phyloP scores from a whole-genome alignment of 2,113 vertebrate species.

The Peucedramus taeniatus region DNA sequence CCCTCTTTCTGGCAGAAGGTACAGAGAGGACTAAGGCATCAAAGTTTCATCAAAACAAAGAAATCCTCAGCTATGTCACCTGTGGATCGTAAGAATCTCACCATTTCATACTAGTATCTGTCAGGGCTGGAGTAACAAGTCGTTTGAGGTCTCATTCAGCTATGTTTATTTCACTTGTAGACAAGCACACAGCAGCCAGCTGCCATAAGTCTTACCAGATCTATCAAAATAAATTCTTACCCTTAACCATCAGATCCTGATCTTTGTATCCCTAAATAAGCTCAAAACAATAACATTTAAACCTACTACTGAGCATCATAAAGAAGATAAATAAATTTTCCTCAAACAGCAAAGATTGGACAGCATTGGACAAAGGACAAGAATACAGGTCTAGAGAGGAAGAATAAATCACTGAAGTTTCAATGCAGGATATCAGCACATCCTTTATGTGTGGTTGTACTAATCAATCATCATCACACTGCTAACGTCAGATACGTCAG shows the following conservation, averaged over 20 bases:
- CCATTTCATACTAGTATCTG: neutral
- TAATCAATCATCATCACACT: neutral
- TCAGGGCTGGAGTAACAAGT: neutral
- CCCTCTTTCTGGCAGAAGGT: neutral
- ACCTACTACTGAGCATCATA: neutral
- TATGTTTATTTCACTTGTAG: neutral
- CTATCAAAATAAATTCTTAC: neutral
- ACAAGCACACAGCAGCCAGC: neutral
- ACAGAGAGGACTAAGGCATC: neutral
- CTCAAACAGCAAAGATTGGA: neutral
- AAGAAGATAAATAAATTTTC: neutral
- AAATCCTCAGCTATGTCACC: neutral
- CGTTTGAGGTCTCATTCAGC: neutral
- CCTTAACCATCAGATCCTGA: neutral
- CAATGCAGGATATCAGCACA: neutral
- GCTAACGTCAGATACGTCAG: neutral
- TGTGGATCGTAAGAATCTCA: neutral
- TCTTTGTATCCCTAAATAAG: neutral
- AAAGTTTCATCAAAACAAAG: neutral
- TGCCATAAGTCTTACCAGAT: accelerated
- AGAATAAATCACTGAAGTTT: neutral
- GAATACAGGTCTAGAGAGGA: neutral
- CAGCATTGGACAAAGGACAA: neutral
- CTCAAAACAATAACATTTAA: neutral
- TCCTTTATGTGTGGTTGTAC: neutral